Conservation (phyloP, 2,113 vertebrate species). For the Egretta garzetta region DNA sequence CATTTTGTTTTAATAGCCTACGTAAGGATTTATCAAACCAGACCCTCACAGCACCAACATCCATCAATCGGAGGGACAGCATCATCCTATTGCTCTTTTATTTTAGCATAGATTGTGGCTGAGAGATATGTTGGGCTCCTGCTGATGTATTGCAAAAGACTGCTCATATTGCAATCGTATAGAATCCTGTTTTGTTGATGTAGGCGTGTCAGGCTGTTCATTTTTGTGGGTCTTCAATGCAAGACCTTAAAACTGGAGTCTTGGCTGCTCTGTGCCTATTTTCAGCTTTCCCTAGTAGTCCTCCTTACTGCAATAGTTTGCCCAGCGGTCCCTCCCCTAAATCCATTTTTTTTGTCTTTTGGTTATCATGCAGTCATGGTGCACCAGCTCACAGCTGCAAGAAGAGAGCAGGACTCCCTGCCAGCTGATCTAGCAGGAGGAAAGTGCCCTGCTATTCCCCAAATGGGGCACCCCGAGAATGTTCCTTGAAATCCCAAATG, state of each 20-base stretch:
- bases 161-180: constrained; percentile 8
- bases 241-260: constrained; percentile 40
- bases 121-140: neutral
- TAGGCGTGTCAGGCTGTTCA: constrained; percentile 51
- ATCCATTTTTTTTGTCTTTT: neutral
- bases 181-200: constrained; percentile 12
- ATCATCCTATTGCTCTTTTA: neutral
- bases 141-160: neutral
- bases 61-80: neutral
- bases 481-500: neutral
- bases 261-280: constrained; percentile 21
- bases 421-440: neutral
- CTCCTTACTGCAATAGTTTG: constrained; percentile 6
- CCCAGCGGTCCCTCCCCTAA: neutral
- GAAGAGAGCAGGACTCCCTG: neutral
- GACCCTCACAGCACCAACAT: neutral
- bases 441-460: neutral
- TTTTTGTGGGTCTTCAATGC: constrained; percentile 22
- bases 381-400: neutral
- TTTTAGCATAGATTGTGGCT: neutral
- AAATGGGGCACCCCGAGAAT: neutral
- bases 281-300: constrained; percentile 9
- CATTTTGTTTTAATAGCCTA: neutral
- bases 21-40: neutral
- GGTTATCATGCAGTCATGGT: neutral